Conservation (phyloP, 1,140 invertebrate genomes). For the Gonatopus flavifemur region DNA sequence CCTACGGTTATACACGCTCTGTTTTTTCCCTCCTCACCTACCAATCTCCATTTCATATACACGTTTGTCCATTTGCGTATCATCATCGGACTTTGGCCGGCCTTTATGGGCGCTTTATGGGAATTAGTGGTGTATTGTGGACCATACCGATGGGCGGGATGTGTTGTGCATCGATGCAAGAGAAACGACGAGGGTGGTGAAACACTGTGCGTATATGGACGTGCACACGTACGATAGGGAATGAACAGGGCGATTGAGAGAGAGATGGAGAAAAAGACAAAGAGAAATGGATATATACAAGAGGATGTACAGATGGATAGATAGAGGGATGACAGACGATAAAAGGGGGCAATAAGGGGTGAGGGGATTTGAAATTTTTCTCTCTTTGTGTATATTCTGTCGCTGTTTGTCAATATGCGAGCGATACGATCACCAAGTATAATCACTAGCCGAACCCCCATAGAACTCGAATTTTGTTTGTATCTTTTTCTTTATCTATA, state of each 20-base stretch:
- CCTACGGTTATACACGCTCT: too few species aligned
- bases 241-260: background rate
- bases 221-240: conserved; percentile 3
- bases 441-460: conserved; percentile 42
- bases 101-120: conserved; percentile 53
- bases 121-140: conserved; percentile 57
- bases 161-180: conserved; percentile 44
- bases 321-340: background rate
- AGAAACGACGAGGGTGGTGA: conserved; percentile 28
- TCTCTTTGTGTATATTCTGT: conserved; percentile 4
- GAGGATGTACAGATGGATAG: conserved; percentile 2
- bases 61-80: conserved; percentile 56
- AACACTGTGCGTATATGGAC: conserved; percentile 16
- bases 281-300: background rate
- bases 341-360: conserved; percentile 11
- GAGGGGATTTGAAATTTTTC: conserved; percentile 27
- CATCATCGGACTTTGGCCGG: too few species aligned
- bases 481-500: too few species aligned
- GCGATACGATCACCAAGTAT: conserved; percentile 53
- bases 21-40: too few species aligned
- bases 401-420: conserved; percentile 53
- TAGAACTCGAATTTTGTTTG: conserved; percentile 32
- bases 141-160: conserved; percentile 49
- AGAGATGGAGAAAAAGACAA: background rate
- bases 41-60: too few species aligned